Base-by-base conservation (phyloP, 2,113 vertebrate genomes). In the Onychostoma macrolepis region DNA sequence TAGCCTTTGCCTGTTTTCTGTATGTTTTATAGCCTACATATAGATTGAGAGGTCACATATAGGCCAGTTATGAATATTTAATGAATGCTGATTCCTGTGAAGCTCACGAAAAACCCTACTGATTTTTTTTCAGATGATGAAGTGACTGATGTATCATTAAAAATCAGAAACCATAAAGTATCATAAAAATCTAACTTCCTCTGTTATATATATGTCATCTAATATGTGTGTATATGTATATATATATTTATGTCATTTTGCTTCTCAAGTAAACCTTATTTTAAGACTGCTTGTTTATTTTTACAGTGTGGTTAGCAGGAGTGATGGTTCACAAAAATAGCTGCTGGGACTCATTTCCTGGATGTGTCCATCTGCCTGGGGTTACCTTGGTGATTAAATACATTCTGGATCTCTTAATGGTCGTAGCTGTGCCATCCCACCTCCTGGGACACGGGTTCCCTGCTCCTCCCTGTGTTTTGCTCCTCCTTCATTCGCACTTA, bases 311-410 rank as follows among this genome's bases (percentile, higher is more conserved):
- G 33, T 75, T 71, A 21, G 48, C 24, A 36, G 9, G 61, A 82
- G 28, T 53, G 61, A 77, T 24, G 84, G 13, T 50, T 84, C 78
- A 71, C 48, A 61, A 58, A 79, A 83, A 86, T 80, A 85, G 88
- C 89, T 89, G 86, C 80, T 30, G 67, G 85, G 83, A 80, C 80
- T 87, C 86, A 90, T 92, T 91, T 92, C 80, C 87, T 84, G 80
- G 33, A 85, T 74, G 77, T 72, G 84, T 72, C 87, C 88, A 91
- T 90, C 90, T 91, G 90, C 89, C 85, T 75, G 30, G 13, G 88
- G 90, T 92, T 90, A 87, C 88, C 21, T 61, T 92, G 89, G 88
- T 90, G 89, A 91, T 89, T 91, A 90, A 90, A 91, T 85, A 45
- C 83, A 88, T 90, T 90, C 85, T 87, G 83, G 48, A 75, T 77